Evolutionary conservation across 2,797 vertebrate genomes (phyloP), one percentile per base, ranked within the genome.

Genomic region (Sciurus carolinensis): DNA sequence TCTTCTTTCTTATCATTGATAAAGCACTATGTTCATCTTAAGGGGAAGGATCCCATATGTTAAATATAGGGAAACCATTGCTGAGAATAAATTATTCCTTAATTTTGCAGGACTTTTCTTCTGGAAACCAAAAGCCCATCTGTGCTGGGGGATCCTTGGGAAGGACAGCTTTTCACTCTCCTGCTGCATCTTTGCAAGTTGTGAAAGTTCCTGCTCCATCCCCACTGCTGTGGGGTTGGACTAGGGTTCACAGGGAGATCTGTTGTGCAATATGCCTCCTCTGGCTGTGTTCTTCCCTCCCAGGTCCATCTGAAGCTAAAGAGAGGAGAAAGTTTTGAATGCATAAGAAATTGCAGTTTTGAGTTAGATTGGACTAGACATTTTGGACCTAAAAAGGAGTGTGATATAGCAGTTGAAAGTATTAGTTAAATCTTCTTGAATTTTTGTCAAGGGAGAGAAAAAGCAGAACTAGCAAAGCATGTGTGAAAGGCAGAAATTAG

Each of bases 201-300:
- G 11, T 7, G 3, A 44, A 17, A 57, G 1, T 6, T 44, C 12
- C 0, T 8, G 0, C 4, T 42, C 14, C 36, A 69, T 44, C 1
- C 2, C 42, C 8, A 17, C 20, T 85, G 64, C 24, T 14, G 5
- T 11, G 20, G 22, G 50, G 50, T 22, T 4, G 7, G 15, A 33
- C 67, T 22, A 39, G 26, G 24, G 8, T 10, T 69, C 54, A 36
- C 3, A 3, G 4, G 4, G 11, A 0, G 8, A 33, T 67, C 20
- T 7, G 3, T 30, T 4, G 2, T 17, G 36, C 0, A 2, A 3
- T 7, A 0, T 7, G 22, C 17, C 15, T 67, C 20, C 22, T 26
- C 13, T 4, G 0, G 12, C 44, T 64, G n/a, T 9, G 13, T 57
- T 4, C 44, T 36, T 36, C 9, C 12, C 4, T n/a, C 14, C 42